Percentiles rank a stretch among this genome's conserved stretches.
phyloP scores from a whole-genome alignment of 2,888 invertebrate species.

The Entomobrya multifasciata region DNA sequence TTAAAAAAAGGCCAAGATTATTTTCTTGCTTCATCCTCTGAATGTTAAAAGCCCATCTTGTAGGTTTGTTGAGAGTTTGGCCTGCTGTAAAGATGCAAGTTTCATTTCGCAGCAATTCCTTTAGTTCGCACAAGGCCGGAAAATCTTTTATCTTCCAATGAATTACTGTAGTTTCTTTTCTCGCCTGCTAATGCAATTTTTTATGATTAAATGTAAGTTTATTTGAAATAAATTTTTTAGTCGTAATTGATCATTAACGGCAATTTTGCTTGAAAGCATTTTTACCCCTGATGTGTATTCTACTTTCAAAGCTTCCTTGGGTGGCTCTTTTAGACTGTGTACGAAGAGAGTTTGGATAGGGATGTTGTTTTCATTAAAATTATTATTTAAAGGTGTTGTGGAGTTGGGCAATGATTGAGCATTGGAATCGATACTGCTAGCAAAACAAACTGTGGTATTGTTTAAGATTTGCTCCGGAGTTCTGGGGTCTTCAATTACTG shows the following conservation, averaged over 20 bases:
- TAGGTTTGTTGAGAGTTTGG: constrained; percentile 7
- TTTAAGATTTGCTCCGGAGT: too few relatives aligned
- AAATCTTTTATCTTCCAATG: constrained; percentile 61
- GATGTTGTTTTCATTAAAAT: background rate
- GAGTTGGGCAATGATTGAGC: background rate
- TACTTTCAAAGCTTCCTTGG: constrained; percentile 17
- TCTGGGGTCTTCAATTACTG: too few relatives aligned
- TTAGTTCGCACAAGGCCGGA: constrained; percentile 46
- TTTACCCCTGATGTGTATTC: constrained; percentile 62
- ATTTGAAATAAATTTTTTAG: background rate
- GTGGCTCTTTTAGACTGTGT: too few relatives aligned
- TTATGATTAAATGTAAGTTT: background rate
- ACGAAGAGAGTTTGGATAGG: background rate
- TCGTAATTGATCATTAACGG: too few relatives aligned
- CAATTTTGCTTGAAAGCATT: too few relatives aligned
- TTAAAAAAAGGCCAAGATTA: constrained; percentile 59
- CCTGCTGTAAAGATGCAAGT: constrained; percentile 54
- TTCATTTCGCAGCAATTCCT: constrained; percentile 58
- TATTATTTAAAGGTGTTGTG: background rate
- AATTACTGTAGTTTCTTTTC: constrained; percentile 49
- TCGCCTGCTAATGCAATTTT: constrained; percentile 13
- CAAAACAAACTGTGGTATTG: too few relatives aligned
- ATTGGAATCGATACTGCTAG: too few relatives aligned
- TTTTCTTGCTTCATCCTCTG: constrained; percentile 64
- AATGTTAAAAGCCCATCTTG: constrained; percentile 64